A percentile compares a stretch with the other conserved stretches of the same genome.
Conservation (phyloP, 2,113 vertebrate genomes). For the Hippolais icterina region DNA sequence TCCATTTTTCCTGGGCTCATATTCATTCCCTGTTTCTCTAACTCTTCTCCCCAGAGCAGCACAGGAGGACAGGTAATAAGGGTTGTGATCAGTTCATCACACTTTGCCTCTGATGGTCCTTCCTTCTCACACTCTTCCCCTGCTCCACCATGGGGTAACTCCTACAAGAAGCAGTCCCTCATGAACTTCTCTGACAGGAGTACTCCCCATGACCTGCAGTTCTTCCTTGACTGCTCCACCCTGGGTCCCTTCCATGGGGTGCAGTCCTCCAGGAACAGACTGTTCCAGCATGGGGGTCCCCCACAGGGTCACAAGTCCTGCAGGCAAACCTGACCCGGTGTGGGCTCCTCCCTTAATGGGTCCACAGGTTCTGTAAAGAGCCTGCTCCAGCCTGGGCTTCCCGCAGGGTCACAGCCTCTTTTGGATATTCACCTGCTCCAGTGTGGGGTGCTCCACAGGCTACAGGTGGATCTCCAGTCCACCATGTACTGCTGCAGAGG, state of each 20-base stretch:
- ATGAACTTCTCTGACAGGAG: neutral
- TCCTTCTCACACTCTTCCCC: neutral
- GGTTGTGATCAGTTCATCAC: neutral
- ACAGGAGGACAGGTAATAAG: neutral
- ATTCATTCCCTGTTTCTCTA: neutral
- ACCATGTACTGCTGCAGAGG: neutral
- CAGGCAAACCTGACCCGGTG: neutral
- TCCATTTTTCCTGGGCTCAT: neutral
- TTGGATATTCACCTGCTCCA: neutral
- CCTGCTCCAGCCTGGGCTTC: neutral
- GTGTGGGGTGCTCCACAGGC: neutral
- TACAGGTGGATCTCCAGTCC: neutral
- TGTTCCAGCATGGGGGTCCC: neutral
- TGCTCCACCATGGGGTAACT: neutral
- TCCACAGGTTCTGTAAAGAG: neutral
- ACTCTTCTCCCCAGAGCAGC: rapidly evolving
- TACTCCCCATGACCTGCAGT: neutral
- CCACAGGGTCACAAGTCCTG: neutral
- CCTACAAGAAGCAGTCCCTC: neutral
- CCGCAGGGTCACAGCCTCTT: neutral
- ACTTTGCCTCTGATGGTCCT: neutral
- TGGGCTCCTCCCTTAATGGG: neutral
- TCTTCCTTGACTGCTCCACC: neutral
- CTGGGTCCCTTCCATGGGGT: neutral
- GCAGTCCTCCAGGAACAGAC: neutral